These are phyloP conservation scores for Quadriops clusia DNA, from an alignment of 2,888 invertebrate species.

Conservation along the genomic window DNA sequence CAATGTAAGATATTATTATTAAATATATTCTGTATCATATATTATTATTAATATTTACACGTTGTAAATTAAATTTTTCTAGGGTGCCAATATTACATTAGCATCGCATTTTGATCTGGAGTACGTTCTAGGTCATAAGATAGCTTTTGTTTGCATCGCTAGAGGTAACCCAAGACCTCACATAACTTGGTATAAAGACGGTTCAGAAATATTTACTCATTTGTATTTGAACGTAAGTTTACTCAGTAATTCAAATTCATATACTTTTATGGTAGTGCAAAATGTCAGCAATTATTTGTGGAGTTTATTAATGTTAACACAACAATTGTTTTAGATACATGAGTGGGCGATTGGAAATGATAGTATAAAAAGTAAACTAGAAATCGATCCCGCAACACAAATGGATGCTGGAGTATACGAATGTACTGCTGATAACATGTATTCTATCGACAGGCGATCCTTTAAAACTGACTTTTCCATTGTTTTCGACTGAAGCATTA, in stretches of 20 bases:
- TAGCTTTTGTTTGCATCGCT: constrained; percentile 84
- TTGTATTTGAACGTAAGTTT: constrained; percentile 66
- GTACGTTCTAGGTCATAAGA: constrained; percentile 88
- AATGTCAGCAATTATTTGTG: neutral
- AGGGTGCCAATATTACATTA: constrained; percentile 83
- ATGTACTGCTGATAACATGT: constrained; percentile 90
- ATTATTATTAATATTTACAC: neutral
- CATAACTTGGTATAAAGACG: constrained; percentile 94
- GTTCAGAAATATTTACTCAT: constrained; percentile 83
- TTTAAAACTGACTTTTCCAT: constrained; percentile 91
- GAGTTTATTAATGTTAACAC: neutral
- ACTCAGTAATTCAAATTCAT: constrained; percentile 3
- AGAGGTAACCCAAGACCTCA: constrained; percentile 82
- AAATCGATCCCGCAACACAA: constrained; percentile 90
- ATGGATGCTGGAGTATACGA: constrained; percentile 95
- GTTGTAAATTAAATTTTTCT: constrained; percentile 16
- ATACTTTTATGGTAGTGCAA: constrained; percentile 3
- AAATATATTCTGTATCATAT: constrained; percentile 1
- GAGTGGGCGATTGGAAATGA: constrained; percentile 78
- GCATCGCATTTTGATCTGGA: constrained; percentile 89
- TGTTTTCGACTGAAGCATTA: constrained; percentile 65
- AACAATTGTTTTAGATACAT: constrained; percentile 52
- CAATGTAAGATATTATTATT: constrained; percentile 48
- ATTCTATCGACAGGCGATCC: constrained; percentile 78
- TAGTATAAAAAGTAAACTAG: constrained; percentile 80